Conservation (phyloP, 92 coral and sea anemone genomes). For the Hydrozoanthus gracilis region DNA sequence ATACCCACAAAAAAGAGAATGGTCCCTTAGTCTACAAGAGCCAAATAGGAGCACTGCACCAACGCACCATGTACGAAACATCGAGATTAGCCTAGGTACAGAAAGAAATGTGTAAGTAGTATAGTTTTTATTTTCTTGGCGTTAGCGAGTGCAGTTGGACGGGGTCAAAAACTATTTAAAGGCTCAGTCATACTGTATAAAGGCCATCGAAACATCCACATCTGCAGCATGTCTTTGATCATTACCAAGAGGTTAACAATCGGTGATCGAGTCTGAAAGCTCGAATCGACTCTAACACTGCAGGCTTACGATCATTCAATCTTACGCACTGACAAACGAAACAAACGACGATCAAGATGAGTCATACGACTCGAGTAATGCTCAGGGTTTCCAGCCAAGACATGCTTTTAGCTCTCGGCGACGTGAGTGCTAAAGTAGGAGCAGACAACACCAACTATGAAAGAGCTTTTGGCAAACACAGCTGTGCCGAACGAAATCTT, state of each 20-base stretch:
- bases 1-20: no score
- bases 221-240: not conserved
- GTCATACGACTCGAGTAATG: not conserved
- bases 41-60: not conserved
- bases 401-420: not conserved
- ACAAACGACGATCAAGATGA: not conserved
- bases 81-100: not conserved
- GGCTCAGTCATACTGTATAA: no score
- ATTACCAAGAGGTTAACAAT: not conserved
- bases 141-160: not conserved
- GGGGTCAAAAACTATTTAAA: not conserved
- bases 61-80: not conserved
- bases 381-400: not conserved
- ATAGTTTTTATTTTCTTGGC: not conserved
- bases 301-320: not conserved
- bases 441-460: not conserved
- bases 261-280: not conserved
- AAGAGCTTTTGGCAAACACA: slow-evolving; percentile 1
- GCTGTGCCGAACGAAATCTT: slow-evolving; percentile 6
- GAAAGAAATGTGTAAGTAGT: not conserved
- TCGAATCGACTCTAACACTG: not conserved
- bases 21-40: no score
- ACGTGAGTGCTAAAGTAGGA: not conserved
- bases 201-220: no score
- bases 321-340: not conserved